phyloP scores from a whole-genome alignment of 2,797 vertebrate species.

The Coluber constrictor region DNA sequence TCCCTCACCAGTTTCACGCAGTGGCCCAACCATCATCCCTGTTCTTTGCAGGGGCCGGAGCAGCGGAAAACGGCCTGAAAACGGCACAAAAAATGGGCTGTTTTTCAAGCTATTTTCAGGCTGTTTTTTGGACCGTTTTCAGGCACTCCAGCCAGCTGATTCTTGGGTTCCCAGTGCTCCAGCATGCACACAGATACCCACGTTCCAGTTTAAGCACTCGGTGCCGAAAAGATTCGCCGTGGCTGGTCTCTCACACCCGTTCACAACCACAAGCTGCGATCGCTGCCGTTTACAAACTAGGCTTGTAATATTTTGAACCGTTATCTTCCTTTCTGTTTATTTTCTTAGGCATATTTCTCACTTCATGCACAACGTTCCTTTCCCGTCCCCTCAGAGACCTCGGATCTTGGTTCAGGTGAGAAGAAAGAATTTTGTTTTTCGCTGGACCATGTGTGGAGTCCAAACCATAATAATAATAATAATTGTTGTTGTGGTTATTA shows the following conservation, averaged over 20 bases:
- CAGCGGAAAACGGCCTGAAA: no score
- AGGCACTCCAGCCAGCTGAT: no score
- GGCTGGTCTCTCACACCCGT: background rate
- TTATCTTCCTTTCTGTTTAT: background rate
- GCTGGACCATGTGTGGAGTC: background rate
- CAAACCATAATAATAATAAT: background rate
- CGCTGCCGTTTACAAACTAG: background rate
- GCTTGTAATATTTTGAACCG: background rate
- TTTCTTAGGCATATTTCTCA: conserved; percentile 88
- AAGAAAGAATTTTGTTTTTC: background rate
- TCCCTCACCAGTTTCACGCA: background rate
- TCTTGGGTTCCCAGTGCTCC: no score
- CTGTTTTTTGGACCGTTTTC: no score
- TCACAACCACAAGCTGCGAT: background rate
- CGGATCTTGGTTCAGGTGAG: conserved; percentile 92
- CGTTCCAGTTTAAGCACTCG: no score
- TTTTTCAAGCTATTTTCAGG: no score
- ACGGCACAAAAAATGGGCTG: no score
- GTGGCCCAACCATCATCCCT: no score
- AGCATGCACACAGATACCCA: no score
- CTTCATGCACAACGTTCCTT: conserved; percentile 97
- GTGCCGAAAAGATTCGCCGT: no score
- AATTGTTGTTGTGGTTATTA: background rate
- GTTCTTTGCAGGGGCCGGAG: no score
- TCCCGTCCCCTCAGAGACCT: conserved; percentile 91